Evolutionary conservation across 2,113 vertebrate genomes (phyloP), one percentile per base, ranked within the genome.

Genomic region (Clupea harengus): DNA sequence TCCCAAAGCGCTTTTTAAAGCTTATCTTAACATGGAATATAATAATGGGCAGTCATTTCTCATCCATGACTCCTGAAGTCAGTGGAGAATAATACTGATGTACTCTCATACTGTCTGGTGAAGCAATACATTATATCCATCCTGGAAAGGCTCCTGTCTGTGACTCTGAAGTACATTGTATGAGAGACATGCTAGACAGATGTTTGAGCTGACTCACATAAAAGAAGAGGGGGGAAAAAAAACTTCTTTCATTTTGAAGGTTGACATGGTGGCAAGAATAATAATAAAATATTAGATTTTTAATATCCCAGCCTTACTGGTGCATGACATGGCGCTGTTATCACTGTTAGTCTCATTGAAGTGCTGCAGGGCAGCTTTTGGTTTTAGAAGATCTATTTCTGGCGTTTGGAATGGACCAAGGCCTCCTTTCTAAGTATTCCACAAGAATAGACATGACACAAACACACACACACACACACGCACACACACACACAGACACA

Each of bases 261-360:
- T 80, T 54, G 72, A 78, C 28, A 39, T 78, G 9, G 28, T 45
- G 49, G 20, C 64, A 47, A 47, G 57, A 57, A 67, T 81, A 84
- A 86, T 81, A 89, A 83, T 83, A 84, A 86, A 86, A 75, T 44
- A 83, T 39, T 82, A 83, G 60, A 84, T 85, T 88, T 89, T 90
- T 87, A 86, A 89, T 89, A 85, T 88, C 81, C 64, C 67, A 28
- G 49, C 87, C 72, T 82, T 82, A 75, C 32, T 45, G 22, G 54
- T 75, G 82, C 84, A 52, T 85, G 72, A 54, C 32, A 3, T 84
- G 67, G 45, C 49, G 22, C 15, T 49, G 45, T 32, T 57, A 45
- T 83, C 44, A 22, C 86, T 52, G n/a, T 84, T 47, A 47, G 20
- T 82, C 72, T 86, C 72, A 82, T 80, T 81, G 52, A 18, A 83